Percentiles rank a stretch among this genome's conserved stretches.
These are phyloP conservation scores for Phrynocephalus guinanensis DNA, from an alignment of 2,797 vertebrate genomes.

Conservation along the genomic window DNA sequence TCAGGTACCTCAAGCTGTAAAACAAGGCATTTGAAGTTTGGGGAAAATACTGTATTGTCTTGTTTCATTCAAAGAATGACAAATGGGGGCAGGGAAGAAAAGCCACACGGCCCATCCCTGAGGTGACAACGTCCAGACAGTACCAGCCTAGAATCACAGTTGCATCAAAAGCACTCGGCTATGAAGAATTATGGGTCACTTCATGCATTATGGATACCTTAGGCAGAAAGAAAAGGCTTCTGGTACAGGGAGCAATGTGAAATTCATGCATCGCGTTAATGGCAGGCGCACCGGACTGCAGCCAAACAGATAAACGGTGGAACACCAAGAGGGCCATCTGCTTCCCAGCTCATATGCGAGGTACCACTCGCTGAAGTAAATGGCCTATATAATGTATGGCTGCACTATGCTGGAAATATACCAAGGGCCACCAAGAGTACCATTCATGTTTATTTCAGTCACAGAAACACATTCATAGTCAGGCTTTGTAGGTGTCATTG, in stretches of 20 bases:
- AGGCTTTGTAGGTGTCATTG: not conserved
- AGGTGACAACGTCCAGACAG: not conserved
- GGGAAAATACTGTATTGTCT: slow-evolving; percentile 10
- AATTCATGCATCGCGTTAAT: not conserved
- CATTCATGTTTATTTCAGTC: no score
- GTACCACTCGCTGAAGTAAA: not conserved
- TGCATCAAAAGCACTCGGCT: not conserved
- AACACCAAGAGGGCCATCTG: not conserved
- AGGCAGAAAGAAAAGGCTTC: not conserved
- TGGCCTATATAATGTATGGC: no score
- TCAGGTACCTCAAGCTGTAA: slow-evolving; percentile 90
- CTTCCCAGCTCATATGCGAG: no score
- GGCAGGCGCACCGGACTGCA: not conserved
- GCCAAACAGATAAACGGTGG: not conserved
- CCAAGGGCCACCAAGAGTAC: no score
- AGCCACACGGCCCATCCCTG: not conserved
- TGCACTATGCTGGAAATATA: not conserved
- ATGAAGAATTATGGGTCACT: not conserved
- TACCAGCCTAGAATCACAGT: not conserved
- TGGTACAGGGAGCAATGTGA: not conserved
- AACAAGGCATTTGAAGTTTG: slow-evolving; percentile 44
- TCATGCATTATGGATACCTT: not conserved
- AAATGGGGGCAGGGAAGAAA: no score
- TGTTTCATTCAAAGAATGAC: slow-evolving; percentile 33
- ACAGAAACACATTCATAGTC: not conserved